Percentiles rank a stretch among this genome's conserved stretches.
Conservation (phyloP, 2,797 vertebrate species). For the Cetoscarus ocellatus region DNA sequence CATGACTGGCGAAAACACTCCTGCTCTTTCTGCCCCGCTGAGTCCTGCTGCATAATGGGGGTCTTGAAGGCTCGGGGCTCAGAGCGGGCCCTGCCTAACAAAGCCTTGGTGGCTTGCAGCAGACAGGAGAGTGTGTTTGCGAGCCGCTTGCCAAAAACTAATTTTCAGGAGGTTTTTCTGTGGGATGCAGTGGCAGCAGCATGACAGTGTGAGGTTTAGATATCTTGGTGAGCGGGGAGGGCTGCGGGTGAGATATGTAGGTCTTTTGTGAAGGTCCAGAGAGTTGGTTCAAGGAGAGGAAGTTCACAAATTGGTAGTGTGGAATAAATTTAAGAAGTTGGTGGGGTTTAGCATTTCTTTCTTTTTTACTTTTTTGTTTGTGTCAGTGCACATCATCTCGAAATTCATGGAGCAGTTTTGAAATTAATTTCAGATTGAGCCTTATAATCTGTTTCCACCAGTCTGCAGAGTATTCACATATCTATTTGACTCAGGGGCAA, state of each 20-base stretch:
- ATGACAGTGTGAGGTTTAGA: constrained; percentile 86
- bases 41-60: constrained; percentile 88
- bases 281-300: constrained; percentile 69
- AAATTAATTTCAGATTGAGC: constrained; percentile 62
- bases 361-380: constrained; percentile 34
- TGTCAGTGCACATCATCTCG: constrained; percentile 21
- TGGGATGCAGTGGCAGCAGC: constrained; percentile 81
- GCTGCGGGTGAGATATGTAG: constrained; percentile 68
- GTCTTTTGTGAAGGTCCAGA: constrained; percentile 77
- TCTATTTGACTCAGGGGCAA: constrained; percentile 58
- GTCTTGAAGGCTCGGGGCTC: constrained; percentile 87
- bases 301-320: constrained; percentile 74
- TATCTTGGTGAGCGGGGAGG: constrained; percentile 72
- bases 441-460: constrained; percentile 43
- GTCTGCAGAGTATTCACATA: constrained; percentile 35
- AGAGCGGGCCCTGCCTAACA: constrained; percentile 86
- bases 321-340: constrained; percentile 60
- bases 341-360: constrained; percentile 19
- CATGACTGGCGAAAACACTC: constrained; percentile 88
- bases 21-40: constrained; percentile 89
- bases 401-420: constrained; percentile 14
- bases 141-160: constrained; percentile 86
- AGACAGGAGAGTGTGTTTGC: constrained; percentile 86
- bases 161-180: constrained; percentile 85
- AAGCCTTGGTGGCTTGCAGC: constrained; percentile 88